Percentiles rank a stretch among this genome's conserved stretches.
Conservation (phyloP, 35 echinoderm and acorn worm genomes). For the Hemicentrotus pulcherrimus region DNA sequence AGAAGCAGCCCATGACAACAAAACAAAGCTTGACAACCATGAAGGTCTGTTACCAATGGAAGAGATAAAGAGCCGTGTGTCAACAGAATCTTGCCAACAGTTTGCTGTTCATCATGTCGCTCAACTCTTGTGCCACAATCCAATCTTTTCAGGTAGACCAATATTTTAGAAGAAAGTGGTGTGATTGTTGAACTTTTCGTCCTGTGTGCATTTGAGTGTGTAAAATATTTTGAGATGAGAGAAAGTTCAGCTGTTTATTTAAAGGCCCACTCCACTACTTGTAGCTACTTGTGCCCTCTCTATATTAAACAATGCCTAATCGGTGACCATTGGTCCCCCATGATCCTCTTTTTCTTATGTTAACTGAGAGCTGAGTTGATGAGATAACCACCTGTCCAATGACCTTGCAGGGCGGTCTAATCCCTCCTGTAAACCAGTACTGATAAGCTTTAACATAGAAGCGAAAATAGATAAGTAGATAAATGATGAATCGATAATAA, state of each 20-base stretch:
- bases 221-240: neutral
- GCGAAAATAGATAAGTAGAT: neutral
- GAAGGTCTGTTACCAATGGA: neutral
- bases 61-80: neutral
- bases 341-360: no score
- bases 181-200: neutral
- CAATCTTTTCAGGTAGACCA: neutral
- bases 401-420: no score
- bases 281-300: no score
- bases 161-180: neutral
- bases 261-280: no score
- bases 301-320: no score
- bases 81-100: neutral
- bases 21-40: neutral
- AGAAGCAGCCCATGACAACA: neutral
- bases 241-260: neutral
- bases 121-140: slow-evolving; percentile 17
- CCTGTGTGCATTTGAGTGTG: neutral
- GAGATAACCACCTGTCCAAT: no score
- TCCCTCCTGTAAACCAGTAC: neutral
- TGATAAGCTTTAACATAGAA: no score
- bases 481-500: neutral
- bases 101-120: slow-evolving; percentile 20
- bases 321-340: no score
- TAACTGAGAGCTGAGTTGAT: no score